Evolutionary conservation across 2,888 invertebrate genomes (phyloP), one percentile per base, ranked within the genome.

Genomic region (Tromatobia lineatoria): DNA sequence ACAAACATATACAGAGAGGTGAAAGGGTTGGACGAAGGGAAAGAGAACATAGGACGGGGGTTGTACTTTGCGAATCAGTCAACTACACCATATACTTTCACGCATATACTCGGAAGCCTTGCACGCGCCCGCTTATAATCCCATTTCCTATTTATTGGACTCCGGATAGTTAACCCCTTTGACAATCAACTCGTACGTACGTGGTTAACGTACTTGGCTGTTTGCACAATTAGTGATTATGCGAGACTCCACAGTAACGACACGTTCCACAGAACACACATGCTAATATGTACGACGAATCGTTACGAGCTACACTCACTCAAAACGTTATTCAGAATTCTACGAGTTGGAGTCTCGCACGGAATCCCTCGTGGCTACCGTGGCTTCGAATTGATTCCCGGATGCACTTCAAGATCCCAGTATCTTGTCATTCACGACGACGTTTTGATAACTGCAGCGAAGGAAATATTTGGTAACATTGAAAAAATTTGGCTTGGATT

Each of bases 151-250:
- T 82, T 86, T 86, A 86, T 86, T 80, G 83, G 81, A 83, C 79
- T 82, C 79, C 64, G 83, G 86, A 80, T 87, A 87, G 86, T 87
- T 87, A 87, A 83, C 87, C 82, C 85, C 86, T 87, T 87, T 87
- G 87, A 87, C 86, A 87, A 85, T 87, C 80, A 84, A 81, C 87
- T 80, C 80, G 82, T 82, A 80, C 80, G 80, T 78, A 86, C 70
- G 75, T 70, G 84, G 78, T 83, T 83, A 83, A 85, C 85, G 83
- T 78, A 81, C 74, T 74, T 74, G 73, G 76, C 81, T 86, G 86
- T 87, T 87, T 85, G 86, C 87, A 80, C 83, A 87, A 87, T 86
- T 87, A 87, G 85, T 85, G 86, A 86, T 87, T 87, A 85, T 85
- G 85, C 80, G 80, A 82, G 83, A 61, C 25, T 47, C 25, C 52